A percentile compares a stretch with the other conserved stretches of the same genome.
These are phyloP conservation scores for Cryptosula pallasiana DNA, from an alignment of 2,888 invertebrate genomes.

Conservation along the genomic window DNA sequence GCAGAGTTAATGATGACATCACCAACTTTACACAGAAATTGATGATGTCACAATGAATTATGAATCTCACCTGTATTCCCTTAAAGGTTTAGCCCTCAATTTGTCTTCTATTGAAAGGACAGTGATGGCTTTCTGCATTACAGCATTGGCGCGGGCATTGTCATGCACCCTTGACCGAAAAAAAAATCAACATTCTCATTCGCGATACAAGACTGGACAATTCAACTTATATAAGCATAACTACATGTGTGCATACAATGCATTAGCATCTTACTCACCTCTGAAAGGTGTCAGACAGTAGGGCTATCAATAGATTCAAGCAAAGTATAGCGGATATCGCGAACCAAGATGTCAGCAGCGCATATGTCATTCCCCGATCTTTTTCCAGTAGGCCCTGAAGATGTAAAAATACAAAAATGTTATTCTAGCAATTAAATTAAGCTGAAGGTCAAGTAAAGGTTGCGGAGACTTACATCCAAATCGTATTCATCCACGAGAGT, in stretches of 20 bases:
- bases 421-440: not conserved
- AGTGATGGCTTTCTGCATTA: conserved; percentile 50
- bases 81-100: conserved; percentile 30
- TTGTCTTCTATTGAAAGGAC: conserved; percentile 46
- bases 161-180: conserved; percentile 52
- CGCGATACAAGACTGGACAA: too few relatives aligned
- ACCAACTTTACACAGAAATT: too few relatives aligned
- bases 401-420: too few relatives aligned
- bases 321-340: conserved; percentile 48
- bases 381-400: conserved; percentile 40
- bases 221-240: too few relatives aligned
- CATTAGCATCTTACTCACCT: conserved; percentile 33
- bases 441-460: conserved; percentile 33
- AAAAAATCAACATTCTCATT: too few relatives aligned
- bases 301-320: conserved; percentile 50
- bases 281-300: conserved; percentile 51
- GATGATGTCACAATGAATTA: too few relatives aligned
- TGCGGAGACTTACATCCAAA: conserved; percentile 41
- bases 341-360: conserved; percentile 47
- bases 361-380: conserved; percentile 44
- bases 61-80: not conserved
- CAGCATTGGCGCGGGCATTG: conserved; percentile 50
- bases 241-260: not conserved
- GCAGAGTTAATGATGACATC: too few relatives aligned
- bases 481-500: conserved; percentile 53